A percentile compares a stretch with the other conserved stretches of the same genome.
phyloP scores from a whole-genome alignment of 2,113 vertebrate species.

The Neogobius melanostomus region DNA sequence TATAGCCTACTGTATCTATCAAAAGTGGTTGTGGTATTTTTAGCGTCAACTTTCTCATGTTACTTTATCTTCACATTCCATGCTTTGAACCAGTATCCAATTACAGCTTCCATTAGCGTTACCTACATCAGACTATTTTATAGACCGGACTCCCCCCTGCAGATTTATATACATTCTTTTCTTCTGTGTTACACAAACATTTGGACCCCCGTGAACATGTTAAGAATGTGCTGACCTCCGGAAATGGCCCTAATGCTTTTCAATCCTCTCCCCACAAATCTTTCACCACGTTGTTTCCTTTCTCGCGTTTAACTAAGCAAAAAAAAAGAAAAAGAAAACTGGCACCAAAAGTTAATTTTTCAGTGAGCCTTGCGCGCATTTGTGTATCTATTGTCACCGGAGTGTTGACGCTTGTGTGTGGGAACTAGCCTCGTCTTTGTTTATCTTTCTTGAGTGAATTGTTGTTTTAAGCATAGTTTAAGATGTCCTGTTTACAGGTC shows the following conservation, averaged over 20 bases:
- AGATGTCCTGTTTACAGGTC: conserved; percentile 59
- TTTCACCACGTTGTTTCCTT: conserved; percentile 5
- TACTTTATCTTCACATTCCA: no score
- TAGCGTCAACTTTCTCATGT: no score
- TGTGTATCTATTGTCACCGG: conserved; percentile 50
- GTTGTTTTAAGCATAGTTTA: conserved; percentile 71
- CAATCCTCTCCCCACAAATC: neutral
- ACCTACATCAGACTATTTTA: neutral
- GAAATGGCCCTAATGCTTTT: conserved; percentile 11
- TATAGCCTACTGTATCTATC: no score
- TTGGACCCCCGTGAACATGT: neutral
- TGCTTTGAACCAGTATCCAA: neutral
- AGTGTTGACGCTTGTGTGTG: conserved; percentile 64
- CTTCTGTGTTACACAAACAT: neutral
- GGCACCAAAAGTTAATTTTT: conserved; percentile 2
- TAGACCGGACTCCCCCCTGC: neutral
- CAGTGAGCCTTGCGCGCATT: conserved; percentile 32
- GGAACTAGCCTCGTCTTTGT: conserved; percentile 72
- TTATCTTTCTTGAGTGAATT: conserved; percentile 65
- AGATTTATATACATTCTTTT: neutral
- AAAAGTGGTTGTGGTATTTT: no score
- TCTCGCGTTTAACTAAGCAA: conserved; percentile 29
- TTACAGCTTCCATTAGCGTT: neutral
- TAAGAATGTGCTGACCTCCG: conserved; percentile 16
- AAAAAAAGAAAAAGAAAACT: neutral